phyloP scores from a whole-genome alignment of 1,140 invertebrate species.

The Bombus breviceps region DNA sequence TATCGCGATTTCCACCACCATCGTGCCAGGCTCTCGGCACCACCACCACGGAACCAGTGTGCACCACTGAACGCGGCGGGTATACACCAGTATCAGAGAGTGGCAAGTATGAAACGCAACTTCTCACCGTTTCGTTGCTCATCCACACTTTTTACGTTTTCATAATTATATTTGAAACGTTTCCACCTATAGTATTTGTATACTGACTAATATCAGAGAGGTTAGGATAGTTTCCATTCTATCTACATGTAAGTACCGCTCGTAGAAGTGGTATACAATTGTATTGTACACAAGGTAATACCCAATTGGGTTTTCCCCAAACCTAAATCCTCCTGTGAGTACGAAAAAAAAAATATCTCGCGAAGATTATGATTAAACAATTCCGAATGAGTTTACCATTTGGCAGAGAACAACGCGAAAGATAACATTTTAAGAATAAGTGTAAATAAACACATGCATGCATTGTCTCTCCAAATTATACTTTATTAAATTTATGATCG shows the following conservation, averaged over 20 bases:
- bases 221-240: too few relatives aligned
- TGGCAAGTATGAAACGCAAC: neutral
- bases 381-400: too few relatives aligned
- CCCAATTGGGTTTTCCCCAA: too few relatives aligned
- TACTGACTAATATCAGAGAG: neutral
- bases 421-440: neutral
- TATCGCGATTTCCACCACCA: slow-evolving; percentile 29
- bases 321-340: neutral
- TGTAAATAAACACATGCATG: neutral
- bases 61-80: neutral
- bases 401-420: too few relatives aligned
- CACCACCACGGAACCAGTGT: slow-evolving; percentile 2
- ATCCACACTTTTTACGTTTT: neutral
- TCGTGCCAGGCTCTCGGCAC: neutral
- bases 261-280: too few relatives aligned
- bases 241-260: too few relatives aligned
- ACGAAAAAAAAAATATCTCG: neutral
- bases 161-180: neutral
- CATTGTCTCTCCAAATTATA: neutral
- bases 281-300: neutral
- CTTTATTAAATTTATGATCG: neutral
- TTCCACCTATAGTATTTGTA: neutral
- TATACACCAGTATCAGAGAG: slow-evolving; percentile 7
- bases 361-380: too few relatives aligned
- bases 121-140: neutral